Percentiles rank a stretch among this genome's conserved stretches.
Evolutionary conservation across 2,888 invertebrate genomes (phyloP).

Genomic region (Torymus aiolomorphi): DNA sequence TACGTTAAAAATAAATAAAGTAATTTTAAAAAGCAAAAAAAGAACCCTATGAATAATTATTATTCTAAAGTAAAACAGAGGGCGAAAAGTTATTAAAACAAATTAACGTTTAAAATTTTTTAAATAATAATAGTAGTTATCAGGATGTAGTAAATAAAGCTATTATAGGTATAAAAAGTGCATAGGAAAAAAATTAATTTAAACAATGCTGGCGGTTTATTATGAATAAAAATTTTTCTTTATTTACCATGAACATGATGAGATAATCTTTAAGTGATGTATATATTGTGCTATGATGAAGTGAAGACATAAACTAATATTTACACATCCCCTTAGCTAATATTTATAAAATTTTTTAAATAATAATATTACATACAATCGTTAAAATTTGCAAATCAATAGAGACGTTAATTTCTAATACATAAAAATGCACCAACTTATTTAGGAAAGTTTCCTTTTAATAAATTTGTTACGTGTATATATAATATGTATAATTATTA

Average conservation of each 20-base stretch:
- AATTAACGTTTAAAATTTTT: no score
- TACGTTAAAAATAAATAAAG: no score
- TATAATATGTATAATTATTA: neutral
- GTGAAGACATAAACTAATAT: neutral
- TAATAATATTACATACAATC: slow-evolving; percentile 13
- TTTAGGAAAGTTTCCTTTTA: neutral
- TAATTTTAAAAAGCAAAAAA: no score
- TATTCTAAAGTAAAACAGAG: no score
- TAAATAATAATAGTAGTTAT: no score
- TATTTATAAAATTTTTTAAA: neutral
- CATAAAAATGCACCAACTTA: neutral
- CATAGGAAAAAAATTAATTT: no score
- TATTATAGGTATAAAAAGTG: no score
- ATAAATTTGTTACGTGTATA: slow-evolving; percentile 8
- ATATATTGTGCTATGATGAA: neutral
- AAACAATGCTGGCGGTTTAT: neutral
- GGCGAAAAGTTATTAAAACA: no score
- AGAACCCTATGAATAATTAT: no score
- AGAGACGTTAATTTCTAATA: slow-evolving; percentile 1
- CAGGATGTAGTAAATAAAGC: no score
- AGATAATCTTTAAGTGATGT: slow-evolving; percentile 11
- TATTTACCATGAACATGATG: slow-evolving; percentile 10
- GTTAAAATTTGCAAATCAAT: slow-evolving; percentile 8
- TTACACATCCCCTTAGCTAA: slow-evolving; percentile 16
- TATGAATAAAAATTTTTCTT: neutral